Evolutionary conservation across 2,113 vertebrate genomes (phyloP), one percentile per base, ranked within the genome.

Genomic region (Coregonus clupeaformis): DNA sequence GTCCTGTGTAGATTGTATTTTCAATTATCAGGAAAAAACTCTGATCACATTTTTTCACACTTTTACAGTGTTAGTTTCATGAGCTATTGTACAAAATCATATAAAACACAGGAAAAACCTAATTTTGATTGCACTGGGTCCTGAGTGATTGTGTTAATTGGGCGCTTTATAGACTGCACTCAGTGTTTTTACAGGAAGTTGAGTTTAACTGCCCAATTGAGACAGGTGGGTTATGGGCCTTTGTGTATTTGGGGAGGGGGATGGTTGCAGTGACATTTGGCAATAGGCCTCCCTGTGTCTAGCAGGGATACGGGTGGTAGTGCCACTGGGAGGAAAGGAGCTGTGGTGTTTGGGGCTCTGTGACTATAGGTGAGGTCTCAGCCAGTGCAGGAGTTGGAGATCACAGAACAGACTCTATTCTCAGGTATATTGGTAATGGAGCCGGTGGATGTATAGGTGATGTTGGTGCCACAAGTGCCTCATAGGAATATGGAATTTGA

Each of bases 121-220:
- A 27, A 27, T 42, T 12, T 42, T 12, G 9, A 42, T 2, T 42
- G 36, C 36, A 42, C 36, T 42, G 36, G 36, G 36, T 68, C 59
- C 62, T 67, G 63, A 30, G 45, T 60, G 55, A 57, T 57, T 62
- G 32, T 18, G 78, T 30, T 76, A 73, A 76, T 60, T 72, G 73
- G 60, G 25, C 9, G 47, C 42, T 69, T 78, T 82, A 78, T 69
- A 73, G 76, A 65, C 69, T 42, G 13, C 59, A 22, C 45, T 68
- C 42, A 30, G 62, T 73, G 71, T 64, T 77, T 64, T 73, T 77
- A 79, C 68, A 64, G 55, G 55, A 68, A 73, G 25, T 71, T 80
- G 24, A 57, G 63, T 77, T 70, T 45, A 74, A 60, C 52, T 11
- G 20, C 20, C 77, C 30, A 25, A 30, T 55, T 12, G 55, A 78